Percentiles rank a stretch among this genome's conserved stretches.
phyloP scores from a whole-genome alignment of 1,140 invertebrate genomes.

The Diachasma alloeum region DNA sequence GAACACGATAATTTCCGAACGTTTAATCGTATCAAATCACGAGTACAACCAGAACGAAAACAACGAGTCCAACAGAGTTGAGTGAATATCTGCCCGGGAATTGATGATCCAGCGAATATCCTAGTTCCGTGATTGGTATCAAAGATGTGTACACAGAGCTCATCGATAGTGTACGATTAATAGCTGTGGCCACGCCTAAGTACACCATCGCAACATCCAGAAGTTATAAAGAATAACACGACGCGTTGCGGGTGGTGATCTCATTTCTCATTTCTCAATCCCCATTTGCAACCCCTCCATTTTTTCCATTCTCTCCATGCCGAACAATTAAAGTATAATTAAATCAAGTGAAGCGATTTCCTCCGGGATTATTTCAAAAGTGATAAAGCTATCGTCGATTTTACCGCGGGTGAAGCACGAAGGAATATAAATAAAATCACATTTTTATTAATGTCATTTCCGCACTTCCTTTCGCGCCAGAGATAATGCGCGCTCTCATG shows the following conservation, averaged over 20 bases:
- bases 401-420: neutral
- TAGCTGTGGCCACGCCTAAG: slow-evolving; percentile 21
- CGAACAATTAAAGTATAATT: neutral
- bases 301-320: neutral
- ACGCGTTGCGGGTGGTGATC: slow-evolving; percentile 4
- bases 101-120: slow-evolving; percentile 3
- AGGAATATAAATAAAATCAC: neutral
- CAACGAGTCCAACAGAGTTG: neutral
- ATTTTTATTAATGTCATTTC: neutral
- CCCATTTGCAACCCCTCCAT: neutral
- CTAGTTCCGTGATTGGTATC: slow-evolving; percentile 30
- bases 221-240: neutral
- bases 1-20: neutral
- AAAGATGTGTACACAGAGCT: neutral
- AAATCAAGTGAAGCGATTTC: neutral
- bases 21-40: neutral
- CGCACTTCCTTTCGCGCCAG: neutral
- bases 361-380: neutral
- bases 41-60: neutral
- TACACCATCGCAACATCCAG: neutral
- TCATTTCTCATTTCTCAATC: neutral
- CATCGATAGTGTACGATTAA: slow-evolving; percentile 27
- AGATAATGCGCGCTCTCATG: no score
- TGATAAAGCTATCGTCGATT: neutral
- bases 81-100: neutral